phyloP scores from a whole-genome alignment of 2,888 invertebrate genomes.

The Entomobrya multifasciata region DNA sequence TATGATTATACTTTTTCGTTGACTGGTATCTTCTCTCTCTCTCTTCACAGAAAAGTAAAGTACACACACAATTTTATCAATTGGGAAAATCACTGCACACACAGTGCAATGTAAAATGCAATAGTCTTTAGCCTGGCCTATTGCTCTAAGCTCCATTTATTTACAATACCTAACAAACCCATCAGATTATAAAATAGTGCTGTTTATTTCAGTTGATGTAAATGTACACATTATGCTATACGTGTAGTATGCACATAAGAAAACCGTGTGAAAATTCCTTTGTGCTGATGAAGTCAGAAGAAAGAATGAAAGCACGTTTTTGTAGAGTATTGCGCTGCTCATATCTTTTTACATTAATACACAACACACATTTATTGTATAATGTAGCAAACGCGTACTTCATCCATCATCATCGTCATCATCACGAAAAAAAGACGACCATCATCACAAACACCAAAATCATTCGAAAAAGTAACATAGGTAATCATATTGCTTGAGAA shows the following conservation, averaged over 20 bases:
- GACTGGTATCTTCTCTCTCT: constrained; percentile 20
- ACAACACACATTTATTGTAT: too few species aligned
- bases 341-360: not conserved
- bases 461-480: not conserved
- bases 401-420: constrained; percentile 56
- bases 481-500: constrained; percentile 33
- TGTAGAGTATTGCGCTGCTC: not conserved
- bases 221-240: not conserved
- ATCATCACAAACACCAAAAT: not conserved
- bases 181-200: not conserved
- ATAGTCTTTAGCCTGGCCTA: constrained; percentile 38
- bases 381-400: not conserved
- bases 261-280: constrained; percentile 61
- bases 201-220: not conserved
- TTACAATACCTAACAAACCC: not conserved
- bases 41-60: not conserved
- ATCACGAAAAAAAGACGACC: not conserved
- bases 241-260: not conserved
- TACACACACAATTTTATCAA: constrained; percentile 77
- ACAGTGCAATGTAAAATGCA: too few species aligned
- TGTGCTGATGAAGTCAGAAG: constrained; percentile 25
- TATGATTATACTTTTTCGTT: constrained; percentile 61
- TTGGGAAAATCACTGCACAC: constrained; percentile 78
- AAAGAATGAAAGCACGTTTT: constrained; percentile 39
- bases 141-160: constrained; percentile 56